phyloP scores from a whole-genome alignment of 1,140 invertebrate genomes.

The Drosophila nikananu region DNA sequence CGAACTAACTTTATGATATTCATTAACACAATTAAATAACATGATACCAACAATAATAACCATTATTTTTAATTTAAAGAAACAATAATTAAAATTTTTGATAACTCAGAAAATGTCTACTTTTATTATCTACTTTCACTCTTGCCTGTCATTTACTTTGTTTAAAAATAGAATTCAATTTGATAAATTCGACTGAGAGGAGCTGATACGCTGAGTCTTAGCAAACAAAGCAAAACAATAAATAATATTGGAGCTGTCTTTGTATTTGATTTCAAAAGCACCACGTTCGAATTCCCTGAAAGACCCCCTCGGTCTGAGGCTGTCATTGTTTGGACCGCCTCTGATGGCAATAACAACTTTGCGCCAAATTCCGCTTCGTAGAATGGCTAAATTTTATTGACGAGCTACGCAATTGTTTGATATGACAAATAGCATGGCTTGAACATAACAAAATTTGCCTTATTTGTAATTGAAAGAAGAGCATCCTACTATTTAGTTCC shows the following conservation, averaged over 20 bases:
- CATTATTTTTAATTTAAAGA: background rate
- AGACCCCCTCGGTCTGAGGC: constrained; percentile 5
- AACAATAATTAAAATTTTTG: background rate
- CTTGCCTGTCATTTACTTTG: constrained; percentile 37
- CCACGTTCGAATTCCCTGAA: constrained; percentile 27
- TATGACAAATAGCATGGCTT: constrained; percentile 13
- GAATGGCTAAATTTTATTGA: constrained; percentile 63
- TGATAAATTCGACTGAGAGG: constrained; percentile 4
- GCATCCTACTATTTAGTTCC: background rate
- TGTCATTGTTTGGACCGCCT: constrained; percentile 50
- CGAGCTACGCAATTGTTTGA: constrained; percentile 39
- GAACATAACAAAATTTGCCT: constrained; percentile 35
- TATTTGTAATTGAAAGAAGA: background rate
- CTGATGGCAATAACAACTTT: constrained; percentile 45
- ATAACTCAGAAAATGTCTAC: background rate
- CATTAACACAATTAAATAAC: no score
- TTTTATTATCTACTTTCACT: background rate
- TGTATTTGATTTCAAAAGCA: constrained; percentile 72
- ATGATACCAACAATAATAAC: no score
- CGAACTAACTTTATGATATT: no score
- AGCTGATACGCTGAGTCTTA: constrained; percentile 57
- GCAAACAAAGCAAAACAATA: constrained; percentile 64
- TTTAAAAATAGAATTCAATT: constrained; percentile 48
- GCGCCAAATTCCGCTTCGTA: constrained; percentile 50
- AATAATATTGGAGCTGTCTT: constrained; percentile 65